Evolutionary conservation across 2,113 vertebrate species (phyloP).

Genomic region (Formicarius rufipectus): DNA sequence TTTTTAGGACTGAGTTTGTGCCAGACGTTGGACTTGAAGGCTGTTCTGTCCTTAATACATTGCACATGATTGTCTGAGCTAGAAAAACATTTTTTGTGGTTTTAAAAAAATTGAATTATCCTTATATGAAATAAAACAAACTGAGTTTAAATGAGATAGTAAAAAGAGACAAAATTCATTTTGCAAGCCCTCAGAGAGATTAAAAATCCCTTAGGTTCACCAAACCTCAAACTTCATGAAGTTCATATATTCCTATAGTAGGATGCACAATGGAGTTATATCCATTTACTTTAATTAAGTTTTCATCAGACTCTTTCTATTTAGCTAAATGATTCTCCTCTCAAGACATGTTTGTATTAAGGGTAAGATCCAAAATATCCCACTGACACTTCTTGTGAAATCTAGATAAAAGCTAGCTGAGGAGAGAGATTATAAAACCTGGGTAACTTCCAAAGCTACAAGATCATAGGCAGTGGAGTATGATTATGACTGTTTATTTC

Average conservation of each 20-base stretch:
- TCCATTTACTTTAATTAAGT: constrained; percentile 6
- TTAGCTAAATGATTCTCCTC: neutral
- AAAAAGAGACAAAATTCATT: constrained; percentile 45
- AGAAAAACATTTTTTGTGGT: constrained; percentile 46
- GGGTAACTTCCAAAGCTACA: neutral
- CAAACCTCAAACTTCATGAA: neutral
- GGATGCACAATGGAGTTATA: neutral
- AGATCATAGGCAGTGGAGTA: neutral
- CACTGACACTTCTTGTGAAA: neutral
- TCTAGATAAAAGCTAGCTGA: neutral
- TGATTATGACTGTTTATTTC: neutral
- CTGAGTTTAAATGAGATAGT: constrained; percentile 40
- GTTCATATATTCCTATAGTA: neutral
- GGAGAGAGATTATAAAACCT: neutral
- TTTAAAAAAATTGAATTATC: constrained; percentile 45
- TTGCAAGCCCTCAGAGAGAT: constrained; percentile 15
- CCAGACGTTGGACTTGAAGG: constrained; percentile 52
- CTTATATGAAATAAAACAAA: constrained; percentile 52
- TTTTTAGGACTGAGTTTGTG: constrained; percentile 41
- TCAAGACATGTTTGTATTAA: neutral
- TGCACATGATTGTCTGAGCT: constrained; percentile 62
- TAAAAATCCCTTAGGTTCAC: constrained; percentile 46
- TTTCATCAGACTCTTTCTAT: neutral
- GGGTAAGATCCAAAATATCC: neutral
- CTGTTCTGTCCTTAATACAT: constrained; percentile 52